Conservation (phyloP, 1,140 invertebrate species). For the Hermatobates lingyangjiaoensis region DNA sequence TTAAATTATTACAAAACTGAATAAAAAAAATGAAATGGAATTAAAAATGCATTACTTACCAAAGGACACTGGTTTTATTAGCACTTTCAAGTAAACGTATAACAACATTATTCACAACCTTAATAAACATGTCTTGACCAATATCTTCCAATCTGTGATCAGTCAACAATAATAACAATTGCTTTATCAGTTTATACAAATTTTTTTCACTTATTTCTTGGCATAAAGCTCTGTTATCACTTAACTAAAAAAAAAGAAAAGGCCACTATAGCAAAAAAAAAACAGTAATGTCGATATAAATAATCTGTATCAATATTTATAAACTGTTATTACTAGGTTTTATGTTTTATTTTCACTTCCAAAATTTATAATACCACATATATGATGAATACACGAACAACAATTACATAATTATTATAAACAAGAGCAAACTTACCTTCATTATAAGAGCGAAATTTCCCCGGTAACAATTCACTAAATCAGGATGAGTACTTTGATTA, state of each 20-base stretch:
- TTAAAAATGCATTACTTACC: slow-evolving; percentile 10
- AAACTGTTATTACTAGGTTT: too few species aligned
- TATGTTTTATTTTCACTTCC: too few species aligned
- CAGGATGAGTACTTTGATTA: slow-evolving; percentile 15
- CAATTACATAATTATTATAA: too few species aligned
- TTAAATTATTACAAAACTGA: too few species aligned
- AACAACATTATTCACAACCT: slow-evolving; percentile 18
- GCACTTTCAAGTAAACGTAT: slow-evolving; percentile 18
- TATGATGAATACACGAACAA: too few species aligned
- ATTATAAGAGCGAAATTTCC: slow-evolving; percentile 15
- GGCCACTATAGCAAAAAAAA: background rate
- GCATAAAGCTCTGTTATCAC: slow-evolving; percentile 10
- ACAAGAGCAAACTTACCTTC: too few species aligned
- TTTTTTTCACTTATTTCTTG: slow-evolving; percentile 12
- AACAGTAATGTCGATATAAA: background rate
- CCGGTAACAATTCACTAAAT: slow-evolving; percentile 16
- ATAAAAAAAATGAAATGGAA: too few species aligned
- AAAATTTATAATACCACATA: too few species aligned
- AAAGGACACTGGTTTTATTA: slow-evolving; percentile 17
- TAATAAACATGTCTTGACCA: slow-evolving; percentile 16
- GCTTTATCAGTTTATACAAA: slow-evolving; percentile 12
- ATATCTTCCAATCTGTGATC: slow-evolving; percentile 14
- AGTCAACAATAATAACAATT: slow-evolving; percentile 14
- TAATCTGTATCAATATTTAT: too few species aligned
- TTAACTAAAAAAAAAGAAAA: slow-evolving; percentile 13